Base-by-base conservation (phyloP, 2,888 invertebrate genomes). In the Mayetiola destructor region DNA sequence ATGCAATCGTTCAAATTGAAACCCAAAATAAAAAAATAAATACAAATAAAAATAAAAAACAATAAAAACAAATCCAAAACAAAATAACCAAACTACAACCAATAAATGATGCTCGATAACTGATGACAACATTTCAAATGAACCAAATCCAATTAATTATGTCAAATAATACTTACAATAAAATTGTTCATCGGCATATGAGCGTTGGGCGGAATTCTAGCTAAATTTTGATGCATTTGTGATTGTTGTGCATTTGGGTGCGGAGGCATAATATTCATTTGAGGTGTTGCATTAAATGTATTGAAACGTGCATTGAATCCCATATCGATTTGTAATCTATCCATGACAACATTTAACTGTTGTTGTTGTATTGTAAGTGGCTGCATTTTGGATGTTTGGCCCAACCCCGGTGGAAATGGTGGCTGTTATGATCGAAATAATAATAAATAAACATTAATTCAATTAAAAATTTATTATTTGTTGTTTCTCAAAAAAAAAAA, bases 171-270 rank as follows among this genome's bases (percentile, higher is more conserved):
- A 56, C 59, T 52, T 58, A 60, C 60, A 27, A 74, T 68, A 67
- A 75, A 64, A 66, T 74, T 69, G 67, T 69, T 73, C 61, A 75
- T 64, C 64, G 68, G 69, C 64, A 75, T 64, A 35, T 70, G 72
- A 55, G 73, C 63, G 63, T 65, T 65, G 6, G 65, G 66, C 62
- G 67, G 61, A 18, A 64, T 61, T 40, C 64, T 62, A 39, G 66
- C 66, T 68, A 71, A 55, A 73, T 75, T 61, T 53, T 29, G 53
- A 32, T 53, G 53, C 30, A 53, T 29, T 71, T 67, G 59, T 72
- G 67, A 61, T 71, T 66, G 9, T 71, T 74, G 59, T 69, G 12
- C 39, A 32, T 58, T 42, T 18, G 69, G 63, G 59, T 67, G 12
- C 71, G 74, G 59, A 69, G 32, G 27, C 20, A 58, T 48, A n/a